phyloP scores from a whole-genome alignment of 2,888 invertebrate genomes.

The Eristalis pertinax region DNA sequence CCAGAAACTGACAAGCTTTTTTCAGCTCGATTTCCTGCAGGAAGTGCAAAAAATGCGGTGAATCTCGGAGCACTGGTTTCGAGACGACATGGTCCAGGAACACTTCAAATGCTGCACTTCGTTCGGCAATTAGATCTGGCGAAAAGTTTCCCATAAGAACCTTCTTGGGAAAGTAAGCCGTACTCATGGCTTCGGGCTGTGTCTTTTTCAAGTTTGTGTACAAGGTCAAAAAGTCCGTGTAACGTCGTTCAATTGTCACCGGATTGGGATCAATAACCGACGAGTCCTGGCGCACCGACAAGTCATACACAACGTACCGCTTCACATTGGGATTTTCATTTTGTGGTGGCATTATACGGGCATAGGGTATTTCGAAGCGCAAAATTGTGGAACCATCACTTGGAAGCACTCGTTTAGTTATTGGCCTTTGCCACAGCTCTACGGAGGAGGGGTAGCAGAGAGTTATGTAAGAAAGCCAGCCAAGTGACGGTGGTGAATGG shows the following conservation, averaged over 20 bases:
- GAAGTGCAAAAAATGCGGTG: conserved; percentile 84
- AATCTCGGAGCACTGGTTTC: conserved; percentile 84
- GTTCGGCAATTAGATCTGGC: conserved; percentile 84
- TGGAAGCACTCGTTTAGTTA: conserved; percentile 74
- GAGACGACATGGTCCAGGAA: conserved; percentile 84
- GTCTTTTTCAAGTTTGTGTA: conserved; percentile 85
- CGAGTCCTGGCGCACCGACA: conserved; percentile 85
- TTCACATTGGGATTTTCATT: conserved; percentile 83
- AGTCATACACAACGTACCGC: conserved; percentile 87
- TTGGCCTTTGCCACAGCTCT: conserved; percentile 80
- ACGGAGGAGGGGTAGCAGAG: not conserved
- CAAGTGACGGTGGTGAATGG: not conserved
- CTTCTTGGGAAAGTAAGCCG: conserved; percentile 86
- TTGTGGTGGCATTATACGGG: conserved; percentile 85
- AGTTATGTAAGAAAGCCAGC: conserved; percentile 32
- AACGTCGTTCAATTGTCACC: conserved; percentile 86
- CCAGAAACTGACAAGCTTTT: conserved; percentile 84
- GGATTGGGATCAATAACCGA: conserved; percentile 84
- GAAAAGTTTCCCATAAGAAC: conserved; percentile 88
- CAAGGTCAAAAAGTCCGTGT: conserved; percentile 87
- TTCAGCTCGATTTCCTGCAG: conserved; percentile 86
- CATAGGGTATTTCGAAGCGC: conserved; percentile 86
- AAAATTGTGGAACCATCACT: conserved; percentile 76
- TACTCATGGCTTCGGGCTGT: conserved; percentile 83
- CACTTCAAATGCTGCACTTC: conserved; percentile 86